Evolutionary conservation across 1,140 invertebrate genomes (phyloP).

Genomic region (Tenebrio molitor): DNA sequence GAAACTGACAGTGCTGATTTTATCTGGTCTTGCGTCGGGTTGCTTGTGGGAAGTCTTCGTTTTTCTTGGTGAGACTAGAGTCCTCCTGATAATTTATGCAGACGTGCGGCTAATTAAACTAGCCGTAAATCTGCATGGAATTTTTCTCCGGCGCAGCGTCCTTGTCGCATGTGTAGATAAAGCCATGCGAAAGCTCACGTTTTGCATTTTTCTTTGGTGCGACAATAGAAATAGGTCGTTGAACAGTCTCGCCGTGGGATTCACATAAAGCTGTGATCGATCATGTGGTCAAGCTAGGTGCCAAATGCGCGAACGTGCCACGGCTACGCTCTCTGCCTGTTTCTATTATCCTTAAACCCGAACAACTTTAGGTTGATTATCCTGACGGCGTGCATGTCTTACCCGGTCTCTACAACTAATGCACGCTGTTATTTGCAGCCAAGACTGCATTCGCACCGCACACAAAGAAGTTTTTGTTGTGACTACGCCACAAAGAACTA

Average conservation of each 20-base stretch:
- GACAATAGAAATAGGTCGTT: conserved; percentile 4
- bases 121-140: too few relatives aligned
- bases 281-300: conserved; percentile 33
- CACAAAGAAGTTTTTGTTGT: conserved; percentile 33
- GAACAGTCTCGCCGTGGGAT: conserved; percentile 8
- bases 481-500: conserved; percentile 7
- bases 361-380: not conserved
- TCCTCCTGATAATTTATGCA: too few relatives aligned
- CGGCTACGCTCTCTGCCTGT: conserved; percentile 22
- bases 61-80: too few relatives aligned
- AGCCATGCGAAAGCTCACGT: too few relatives aligned
- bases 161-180: too few relatives aligned
- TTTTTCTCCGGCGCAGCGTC: too few relatives aligned
- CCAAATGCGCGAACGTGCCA: conserved; percentile 37
- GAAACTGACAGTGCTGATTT: too few relatives aligned
- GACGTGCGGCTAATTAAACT: too few relatives aligned
- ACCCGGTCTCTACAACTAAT: conserved; percentile 22
- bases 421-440: conserved; percentile 35
- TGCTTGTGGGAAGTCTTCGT: too few relatives aligned
- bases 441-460: conserved; percentile 31
- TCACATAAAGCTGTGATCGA: conserved; percentile 12
- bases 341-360: conserved; percentile 19
- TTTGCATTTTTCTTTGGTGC: not conserved
- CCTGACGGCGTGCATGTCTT: conserved; percentile 3
- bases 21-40: too few relatives aligned